These are phyloP conservation scores for Terrapene triunguis DNA, from an alignment of 2,113 vertebrate genomes.

Conservation along the genomic window DNA sequence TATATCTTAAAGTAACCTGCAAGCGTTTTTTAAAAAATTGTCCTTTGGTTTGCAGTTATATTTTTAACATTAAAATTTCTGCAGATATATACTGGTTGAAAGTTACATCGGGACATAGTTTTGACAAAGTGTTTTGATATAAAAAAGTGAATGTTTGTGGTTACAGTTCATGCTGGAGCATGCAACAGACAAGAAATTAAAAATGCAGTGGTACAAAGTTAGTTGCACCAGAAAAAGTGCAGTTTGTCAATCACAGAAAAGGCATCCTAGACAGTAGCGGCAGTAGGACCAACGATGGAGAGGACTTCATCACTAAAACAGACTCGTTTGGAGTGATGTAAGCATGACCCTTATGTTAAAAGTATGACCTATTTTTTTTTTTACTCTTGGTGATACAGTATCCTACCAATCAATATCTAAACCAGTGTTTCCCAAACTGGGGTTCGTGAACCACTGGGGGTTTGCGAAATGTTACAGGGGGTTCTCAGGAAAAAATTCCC, in stretches of 20 bases:
- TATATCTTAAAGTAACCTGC: not conserved
- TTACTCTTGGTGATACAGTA: accelerated
- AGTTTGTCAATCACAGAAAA: not conserved
- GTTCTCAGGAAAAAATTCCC: too few relatives aligned
- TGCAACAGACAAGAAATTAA: not conserved
- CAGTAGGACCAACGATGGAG: not conserved
- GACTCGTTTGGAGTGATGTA: not conserved
- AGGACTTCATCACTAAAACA: not conserved
- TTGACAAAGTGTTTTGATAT: not conserved
- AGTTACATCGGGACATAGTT: slow-evolving; percentile 40
- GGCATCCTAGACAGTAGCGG: not conserved
- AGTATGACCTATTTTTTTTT: not conserved
- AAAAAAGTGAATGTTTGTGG: not conserved
- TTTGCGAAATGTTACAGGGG: too few relatives aligned
- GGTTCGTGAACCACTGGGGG: too few relatives aligned
- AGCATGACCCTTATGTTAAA: not conserved
- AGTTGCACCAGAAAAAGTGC: not conserved
- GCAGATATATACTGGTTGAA: slow-evolving; percentile 6
- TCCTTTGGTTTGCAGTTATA: not conserved
- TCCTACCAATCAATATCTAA: not conserved
- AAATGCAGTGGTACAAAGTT: not conserved
- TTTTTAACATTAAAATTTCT: not conserved
- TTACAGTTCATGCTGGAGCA: not conserved
- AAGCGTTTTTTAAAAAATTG: not conserved
- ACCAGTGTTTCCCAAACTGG: too few relatives aligned